Evolutionary conservation across 2,113 vertebrate genomes (phyloP).

Genomic region (Cichladusa arquata): DNA sequence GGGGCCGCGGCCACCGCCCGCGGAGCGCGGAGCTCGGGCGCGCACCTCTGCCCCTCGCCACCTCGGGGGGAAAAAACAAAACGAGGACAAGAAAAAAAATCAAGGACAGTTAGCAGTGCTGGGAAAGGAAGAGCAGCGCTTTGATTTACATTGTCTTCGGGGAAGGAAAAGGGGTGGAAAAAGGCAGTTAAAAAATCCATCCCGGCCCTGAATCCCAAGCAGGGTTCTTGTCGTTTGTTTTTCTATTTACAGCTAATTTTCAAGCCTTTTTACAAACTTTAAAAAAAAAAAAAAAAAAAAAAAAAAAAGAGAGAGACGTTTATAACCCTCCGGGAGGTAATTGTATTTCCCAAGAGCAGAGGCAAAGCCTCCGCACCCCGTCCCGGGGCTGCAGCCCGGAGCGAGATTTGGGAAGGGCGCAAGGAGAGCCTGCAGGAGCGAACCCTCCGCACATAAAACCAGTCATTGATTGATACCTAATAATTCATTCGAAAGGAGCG

Average conservation of each 20-base stretch:
- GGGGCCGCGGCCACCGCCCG: background rate
- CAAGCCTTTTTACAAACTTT: background rate
- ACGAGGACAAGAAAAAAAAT: background rate
- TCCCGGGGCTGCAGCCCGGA: background rate
- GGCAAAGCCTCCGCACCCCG: background rate
- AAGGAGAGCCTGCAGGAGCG: background rate
- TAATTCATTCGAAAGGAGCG: background rate
- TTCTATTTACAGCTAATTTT: background rate
- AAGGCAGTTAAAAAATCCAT: background rate
- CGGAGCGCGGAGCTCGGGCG: background rate
- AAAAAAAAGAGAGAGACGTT: no score
- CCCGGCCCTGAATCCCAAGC: background rate
- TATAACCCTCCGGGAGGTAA: rapidly evolving
- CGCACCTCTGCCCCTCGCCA: background rate
- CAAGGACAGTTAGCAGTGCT: background rate
- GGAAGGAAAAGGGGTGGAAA: rapidly evolving
- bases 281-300: no score
- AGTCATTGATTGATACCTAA: background rate
- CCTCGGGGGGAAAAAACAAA: rapidly evolving
- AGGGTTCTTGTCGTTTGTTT: background rate
- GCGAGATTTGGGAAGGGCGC: background rate
- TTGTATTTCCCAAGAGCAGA: background rate
- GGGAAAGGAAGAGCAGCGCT: background rate
- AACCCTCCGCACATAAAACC: background rate
- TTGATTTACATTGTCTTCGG: background rate